A percentile compares a stretch with the other conserved stretches of the same genome.
phyloP scores from a whole-genome alignment of 2,888 invertebrate genomes.

The Aphodius sticticus region DNA sequence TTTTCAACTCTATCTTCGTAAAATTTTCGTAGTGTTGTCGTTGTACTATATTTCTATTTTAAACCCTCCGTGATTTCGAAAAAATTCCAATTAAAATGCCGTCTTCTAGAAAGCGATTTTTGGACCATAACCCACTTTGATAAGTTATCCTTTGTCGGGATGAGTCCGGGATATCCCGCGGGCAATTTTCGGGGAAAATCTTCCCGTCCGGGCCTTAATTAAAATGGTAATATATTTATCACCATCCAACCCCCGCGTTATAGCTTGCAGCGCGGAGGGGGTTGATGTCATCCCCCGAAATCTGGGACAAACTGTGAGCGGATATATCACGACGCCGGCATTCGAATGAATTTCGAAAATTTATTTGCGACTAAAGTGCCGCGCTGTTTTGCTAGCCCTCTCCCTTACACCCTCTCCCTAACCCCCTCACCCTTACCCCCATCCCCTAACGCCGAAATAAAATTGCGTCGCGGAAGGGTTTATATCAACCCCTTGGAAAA shows the following conservation, averaged over 20 bases:
- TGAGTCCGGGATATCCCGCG: neutral
- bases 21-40: too few species aligned
- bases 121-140: neutral
- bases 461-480: neutral
- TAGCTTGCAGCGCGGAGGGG: neutral
- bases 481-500: neutral
- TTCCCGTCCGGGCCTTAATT: neutral
- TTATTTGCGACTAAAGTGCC: neutral
- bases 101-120: neutral
- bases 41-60: too few species aligned
- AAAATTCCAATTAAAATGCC: neutral
- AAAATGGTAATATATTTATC: constrained; percentile 4
- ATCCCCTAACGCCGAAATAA: neutral
- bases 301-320: neutral
- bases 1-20: too few species aligned
- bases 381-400: neutral
- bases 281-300: neutral
- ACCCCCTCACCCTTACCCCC: too few species aligned
- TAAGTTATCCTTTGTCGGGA: neutral
- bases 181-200: neutral
- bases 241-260: neutral
- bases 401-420: too few species aligned
- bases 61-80: too few species aligned
- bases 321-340: neutral
- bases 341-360: constrained; percentile 4